Evolutionary conservation across 2,113 vertebrate species (phyloP), one percentile per base, ranked within the genome.

Genomic region (Opisthocomus hoazin): DNA sequence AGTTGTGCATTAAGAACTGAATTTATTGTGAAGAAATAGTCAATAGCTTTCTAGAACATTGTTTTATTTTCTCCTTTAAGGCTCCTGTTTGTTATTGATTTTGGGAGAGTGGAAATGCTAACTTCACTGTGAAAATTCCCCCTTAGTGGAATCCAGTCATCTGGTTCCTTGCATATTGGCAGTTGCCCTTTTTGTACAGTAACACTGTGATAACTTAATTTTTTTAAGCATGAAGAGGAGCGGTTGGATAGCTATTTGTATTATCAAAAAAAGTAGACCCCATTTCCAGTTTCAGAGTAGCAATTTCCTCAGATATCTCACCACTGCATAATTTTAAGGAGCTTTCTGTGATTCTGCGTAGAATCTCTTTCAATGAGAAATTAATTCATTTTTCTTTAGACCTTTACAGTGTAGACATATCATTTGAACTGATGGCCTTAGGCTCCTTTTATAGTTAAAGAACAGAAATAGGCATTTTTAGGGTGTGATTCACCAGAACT

Each of bases 401-500:
- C 53, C 45, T 69, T 57, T 73, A 21, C 36, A 57, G 27, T n/a
- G 22, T 5, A 74, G 68, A 41, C 21, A 15, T 34, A 12, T 2
- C 29, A 41, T 61, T 50, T 50, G 46, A 80, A 81, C 63, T 10
- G 34, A 23, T 45, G 81, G 83, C 68, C 41, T 93, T 41, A 32
- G 24, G 60, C 80, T 93, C 86, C 37, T 94, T 90, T 70, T 77
- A 70, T 74, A 92, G 85, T 51, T 73, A 63, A 74, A 77, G 66
- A 74, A 41, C 37, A 74, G 68, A 84, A 96, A 63, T 63, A 37
- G 57, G 68, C 64, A 63, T 92, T 92, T 96, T 86, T 70, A 78
- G 86, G 80, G 54, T 69, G 83, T 81, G 80, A 90, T 94, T 96
- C 83, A 86, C 88, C 94, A 93, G 89, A 54, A 29, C 82, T 93